phyloP scores from a whole-genome alignment of 2,113 vertebrate species.

The Calidris pygmaea region DNA sequence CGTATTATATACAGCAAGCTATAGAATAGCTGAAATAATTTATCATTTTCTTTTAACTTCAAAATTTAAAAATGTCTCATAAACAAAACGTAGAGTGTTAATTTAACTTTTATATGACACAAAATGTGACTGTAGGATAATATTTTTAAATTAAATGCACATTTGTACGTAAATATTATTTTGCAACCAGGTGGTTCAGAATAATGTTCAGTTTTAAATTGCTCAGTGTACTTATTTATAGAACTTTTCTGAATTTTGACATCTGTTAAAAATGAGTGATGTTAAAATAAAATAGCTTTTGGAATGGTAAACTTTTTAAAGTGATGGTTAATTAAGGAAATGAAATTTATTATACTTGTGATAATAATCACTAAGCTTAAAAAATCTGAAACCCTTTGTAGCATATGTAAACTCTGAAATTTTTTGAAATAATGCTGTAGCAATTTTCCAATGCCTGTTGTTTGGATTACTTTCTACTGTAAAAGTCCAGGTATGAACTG shows the following conservation, averaged over 20 bases:
- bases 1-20: neutral
- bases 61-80: slow-evolving; percentile 6
- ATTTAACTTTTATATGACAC: slow-evolving; percentile 21
- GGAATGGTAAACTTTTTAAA: neutral
- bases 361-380: neutral
- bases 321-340: neutral
- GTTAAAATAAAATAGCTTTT: slow-evolving; percentile 56
- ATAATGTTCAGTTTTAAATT: slow-evolving; percentile 46
- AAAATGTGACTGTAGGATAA: slow-evolving; percentile 15
- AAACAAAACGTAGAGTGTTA: slow-evolving; percentile 16
- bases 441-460: neutral
- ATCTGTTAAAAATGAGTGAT: slow-evolving; percentile 60
- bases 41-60: neutral
- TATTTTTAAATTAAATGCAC: slow-evolving; percentile 49
- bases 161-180: slow-evolving; percentile 47
- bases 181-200: slow-evolving; percentile 43
- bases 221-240: slow-evolving; percentile 51
- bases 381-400: neutral
- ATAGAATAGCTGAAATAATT: neutral
- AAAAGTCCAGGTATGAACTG: neutral
- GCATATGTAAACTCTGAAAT: neutral
- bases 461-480: neutral
- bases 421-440: neutral
- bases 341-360: neutral
- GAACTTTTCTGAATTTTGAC: slow-evolving; percentile 41